Conservation (phyloP, 1,140 invertebrate genomes). For the Achroia grisella region DNA sequence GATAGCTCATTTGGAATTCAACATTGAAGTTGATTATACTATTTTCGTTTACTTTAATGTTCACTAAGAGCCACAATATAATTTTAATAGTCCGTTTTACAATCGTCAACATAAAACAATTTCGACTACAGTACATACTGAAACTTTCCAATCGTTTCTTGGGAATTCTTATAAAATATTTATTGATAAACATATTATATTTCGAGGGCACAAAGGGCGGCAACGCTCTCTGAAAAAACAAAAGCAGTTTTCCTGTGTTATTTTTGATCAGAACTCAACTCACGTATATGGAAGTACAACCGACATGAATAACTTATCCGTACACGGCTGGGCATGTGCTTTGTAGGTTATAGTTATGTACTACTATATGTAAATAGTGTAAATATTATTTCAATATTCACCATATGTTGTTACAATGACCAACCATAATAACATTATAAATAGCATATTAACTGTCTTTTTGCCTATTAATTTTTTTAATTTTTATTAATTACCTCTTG, state of each 20-base stretch:
- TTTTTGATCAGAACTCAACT: constrained; percentile 18
- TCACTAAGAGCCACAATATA: constrained; percentile 4
- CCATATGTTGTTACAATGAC: too few relatives aligned
- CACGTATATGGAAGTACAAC: constrained; percentile 21
- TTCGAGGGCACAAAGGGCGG: constrained; percentile 5
- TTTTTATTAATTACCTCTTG: too few relatives aligned
- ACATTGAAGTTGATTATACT: constrained; percentile 8
- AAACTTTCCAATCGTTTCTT: constrained; percentile 1
- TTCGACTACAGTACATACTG: background rate
- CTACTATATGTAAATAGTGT: constrained; percentile 19
- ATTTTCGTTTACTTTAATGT: constrained; percentile 5
- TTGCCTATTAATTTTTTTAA: too few relatives aligned
- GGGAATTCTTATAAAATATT: constrained; percentile 22
- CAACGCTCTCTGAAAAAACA: background rate
- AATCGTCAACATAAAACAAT: constrained; percentile 2
- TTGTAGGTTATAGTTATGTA: constrained; percentile 13
- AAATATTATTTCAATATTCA: background rate
- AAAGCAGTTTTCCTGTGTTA: background rate
- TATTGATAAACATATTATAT: constrained; percentile 13
- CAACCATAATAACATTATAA: too few relatives aligned
- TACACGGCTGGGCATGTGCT: constrained; percentile 18
- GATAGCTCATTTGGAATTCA: constrained; percentile 4
- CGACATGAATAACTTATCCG: constrained; percentile 45
- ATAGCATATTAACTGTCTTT: too few relatives aligned
- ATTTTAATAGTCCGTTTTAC: constrained; percentile 3